Conservation (phyloP, 23 tunicate genomes). For the Clavelina lepadiformis region DNA sequence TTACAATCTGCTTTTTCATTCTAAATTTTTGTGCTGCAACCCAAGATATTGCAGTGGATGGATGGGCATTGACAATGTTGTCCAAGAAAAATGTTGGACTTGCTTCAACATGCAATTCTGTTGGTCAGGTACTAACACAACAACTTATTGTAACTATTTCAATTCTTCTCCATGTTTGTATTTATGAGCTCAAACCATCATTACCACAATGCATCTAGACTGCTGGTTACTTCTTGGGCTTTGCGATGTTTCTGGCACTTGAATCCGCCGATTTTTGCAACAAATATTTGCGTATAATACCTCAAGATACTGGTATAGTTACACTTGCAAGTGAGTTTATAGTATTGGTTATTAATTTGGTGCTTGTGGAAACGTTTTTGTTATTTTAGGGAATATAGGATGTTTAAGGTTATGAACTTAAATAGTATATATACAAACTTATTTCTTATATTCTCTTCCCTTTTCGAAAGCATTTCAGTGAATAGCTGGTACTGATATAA, state of each 20-base stretch:
- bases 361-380: neutral
- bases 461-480: too few species aligned
- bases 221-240: conserved; percentile 95
- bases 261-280: conserved; percentile 92
- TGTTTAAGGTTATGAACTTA: too few species aligned
- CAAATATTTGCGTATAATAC: conserved; percentile 52
- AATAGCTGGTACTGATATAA: too few species aligned
- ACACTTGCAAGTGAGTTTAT: conserved; percentile 61
- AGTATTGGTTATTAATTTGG: too few species aligned
- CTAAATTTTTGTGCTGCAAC: conserved; percentile 96
- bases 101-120: conserved; percentile 96
- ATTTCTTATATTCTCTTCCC: neutral
- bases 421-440: too few species aligned
- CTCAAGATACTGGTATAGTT: conserved; percentile 52
- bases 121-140: conserved; percentile 82
- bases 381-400: conserved; percentile 4
- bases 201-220: conserved; percentile 34
- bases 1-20: conserved; percentile 73
- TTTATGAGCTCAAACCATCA: neutral
- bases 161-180: neutral
- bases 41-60: conserved; percentile 98
- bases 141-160: neutral
- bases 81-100: conserved; percentile 85
- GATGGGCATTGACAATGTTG: conserved; percentile 97
- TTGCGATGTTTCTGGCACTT: conserved; percentile 85